Evolutionary conservation across 2,113 vertebrate genomes (phyloP).

Genomic region (Podarcis muralis): DNA sequence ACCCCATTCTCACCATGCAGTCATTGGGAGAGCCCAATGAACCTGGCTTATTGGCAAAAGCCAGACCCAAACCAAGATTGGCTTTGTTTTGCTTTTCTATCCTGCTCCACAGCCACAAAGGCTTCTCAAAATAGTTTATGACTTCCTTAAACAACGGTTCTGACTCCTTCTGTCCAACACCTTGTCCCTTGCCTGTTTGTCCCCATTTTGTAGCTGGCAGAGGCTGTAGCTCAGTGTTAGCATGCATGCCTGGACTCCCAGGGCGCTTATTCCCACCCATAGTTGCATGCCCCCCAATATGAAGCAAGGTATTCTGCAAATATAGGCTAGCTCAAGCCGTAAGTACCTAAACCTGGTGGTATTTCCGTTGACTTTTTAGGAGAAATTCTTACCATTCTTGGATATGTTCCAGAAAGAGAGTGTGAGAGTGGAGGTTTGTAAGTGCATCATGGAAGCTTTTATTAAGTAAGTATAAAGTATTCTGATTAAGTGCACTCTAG

Average conservation of each 20-base stretch:
- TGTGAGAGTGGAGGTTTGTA: slow-evolving; percentile 95
- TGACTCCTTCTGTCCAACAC: neutral
- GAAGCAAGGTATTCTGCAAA: neutral
- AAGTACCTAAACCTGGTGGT: neutral
- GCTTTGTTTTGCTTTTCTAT: neutral
- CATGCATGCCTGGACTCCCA: neutral
- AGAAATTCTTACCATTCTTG: slow-evolving; percentile 94
- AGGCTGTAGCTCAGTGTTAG: too few species aligned
- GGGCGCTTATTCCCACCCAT: neutral
- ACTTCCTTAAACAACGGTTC: neutral
- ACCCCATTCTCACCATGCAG: neutral
- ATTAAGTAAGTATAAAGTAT: slow-evolving; percentile 83
- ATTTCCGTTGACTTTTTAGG: slow-evolving; percentile 74
- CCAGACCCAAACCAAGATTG: neutral
- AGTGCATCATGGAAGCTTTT: slow-evolving; percentile 95
- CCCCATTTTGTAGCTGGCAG: neutral
- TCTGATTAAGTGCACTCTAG: slow-evolving; percentile 4
- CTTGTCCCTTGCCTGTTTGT: neutral
- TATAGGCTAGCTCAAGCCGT: rapidly evolving
- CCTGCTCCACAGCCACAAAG: neutral
- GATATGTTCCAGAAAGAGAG: slow-evolving; percentile 99
- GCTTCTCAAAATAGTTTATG: neutral
- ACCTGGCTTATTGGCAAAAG: neutral
- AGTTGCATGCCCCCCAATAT: neutral
- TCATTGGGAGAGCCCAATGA: neutral